Base-by-base conservation (phyloP, 2,888 invertebrate genomes). In the Pandemis corylana region DNA sequence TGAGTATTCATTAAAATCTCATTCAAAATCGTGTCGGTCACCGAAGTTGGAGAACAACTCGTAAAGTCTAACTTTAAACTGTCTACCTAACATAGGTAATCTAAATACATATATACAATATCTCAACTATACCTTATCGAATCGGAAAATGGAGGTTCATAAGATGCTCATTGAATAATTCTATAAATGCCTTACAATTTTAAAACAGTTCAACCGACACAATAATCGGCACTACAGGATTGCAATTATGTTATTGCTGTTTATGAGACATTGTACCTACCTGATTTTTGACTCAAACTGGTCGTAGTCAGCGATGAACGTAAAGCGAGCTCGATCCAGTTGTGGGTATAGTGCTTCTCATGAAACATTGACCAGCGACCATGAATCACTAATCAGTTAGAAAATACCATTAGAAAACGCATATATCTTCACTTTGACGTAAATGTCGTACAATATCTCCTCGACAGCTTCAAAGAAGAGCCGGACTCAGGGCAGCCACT, bases 401-500 rank as follows among this genome's bases (percentile, higher is more conserved):
- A 51, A 0, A 3, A 51, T 56, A 3, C 7, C 20, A 56, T 20
- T 20, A 5, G 13, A 13, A 56, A 20, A 7, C 20, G 15, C 7
- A 15, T 56, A 56, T 56, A 20, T 56, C 15, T 56, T 56, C 2
- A 56, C 15, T 56, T 56, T 56, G 56, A 9, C 7, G 20, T 20
- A 59, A 28, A 59, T 28, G 28, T 20, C 59, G 20, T 12, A 59
- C 59, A 59, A 28, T 59, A 59, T 59, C 59, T 59, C 28, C 28
- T 15, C 7, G 59, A 28, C 59, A 28, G 59, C 28, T 10, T 7
- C 28, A 28, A 59, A 6, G 12, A 28, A 28, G 10, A 59, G 10
- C 28, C 10, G 71, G 69, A 51, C 77, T 86, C 82, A 94, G 75
- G 96, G 96, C 74, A 96, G 85, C 96, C 96, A 96, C 82, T 96